These are phyloP conservation scores for Bombus soroeensis DNA, from an alignment of 1,140 invertebrate species.

Conservation along the genomic window DNA sequence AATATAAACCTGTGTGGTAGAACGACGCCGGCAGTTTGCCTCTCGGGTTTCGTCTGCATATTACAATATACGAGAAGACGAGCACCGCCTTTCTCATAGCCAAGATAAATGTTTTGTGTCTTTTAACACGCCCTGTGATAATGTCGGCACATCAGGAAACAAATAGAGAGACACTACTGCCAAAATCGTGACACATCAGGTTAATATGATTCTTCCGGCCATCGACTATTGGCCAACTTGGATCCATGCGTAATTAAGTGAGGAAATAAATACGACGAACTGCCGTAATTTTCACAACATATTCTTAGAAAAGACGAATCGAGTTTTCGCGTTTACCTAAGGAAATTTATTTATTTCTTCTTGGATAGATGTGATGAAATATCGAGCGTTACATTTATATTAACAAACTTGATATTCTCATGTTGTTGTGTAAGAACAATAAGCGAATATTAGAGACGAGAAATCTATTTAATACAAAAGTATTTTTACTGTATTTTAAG, in stretches of 20 bases:
- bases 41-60: conserved; percentile 78
- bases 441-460: background rate
- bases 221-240: background rate
- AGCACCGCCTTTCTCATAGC: conserved; percentile 67
- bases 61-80: conserved; percentile 72
- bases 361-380: no score
- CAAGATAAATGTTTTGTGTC: conserved; percentile 66
- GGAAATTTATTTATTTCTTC: background rate
- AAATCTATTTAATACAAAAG: background rate
- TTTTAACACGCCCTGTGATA: conserved; percentile 17
- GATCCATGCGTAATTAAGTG: background rate
- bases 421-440: background rate
- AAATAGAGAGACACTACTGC: background rate
- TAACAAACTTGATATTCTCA: background rate
- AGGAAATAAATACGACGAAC: background rate
- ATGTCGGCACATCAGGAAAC: background rate
- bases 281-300: background rate
- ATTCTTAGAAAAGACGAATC: background rate
- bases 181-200: background rate
- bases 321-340: background rate
- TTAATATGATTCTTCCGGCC: background rate
- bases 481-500: background rate
- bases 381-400: background rate
- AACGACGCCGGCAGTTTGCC: conserved; percentile 67
- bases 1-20: conserved; percentile 77